Evolutionary conservation across 2,888 invertebrate species (phyloP).

Genomic region (Thereva nobilitata): DNA sequence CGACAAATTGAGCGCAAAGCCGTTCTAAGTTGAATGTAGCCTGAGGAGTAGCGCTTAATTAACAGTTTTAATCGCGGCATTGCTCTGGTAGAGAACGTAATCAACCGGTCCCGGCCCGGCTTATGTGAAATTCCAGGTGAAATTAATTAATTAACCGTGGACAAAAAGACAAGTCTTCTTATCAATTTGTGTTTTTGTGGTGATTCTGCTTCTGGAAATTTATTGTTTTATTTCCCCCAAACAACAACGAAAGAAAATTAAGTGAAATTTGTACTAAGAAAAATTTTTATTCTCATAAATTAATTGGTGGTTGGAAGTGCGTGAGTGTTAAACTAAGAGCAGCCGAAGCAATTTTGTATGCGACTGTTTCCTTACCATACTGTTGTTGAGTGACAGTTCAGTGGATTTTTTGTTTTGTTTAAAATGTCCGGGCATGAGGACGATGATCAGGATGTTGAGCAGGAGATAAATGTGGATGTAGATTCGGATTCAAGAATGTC

Average conservation of each 20-base stretch:
- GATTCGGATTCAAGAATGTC: conserved; percentile 58
- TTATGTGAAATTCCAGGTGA: background rate
- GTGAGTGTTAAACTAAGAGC: too few species aligned
- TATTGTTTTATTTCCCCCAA: too few species aligned
- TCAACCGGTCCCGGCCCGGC: background rate
- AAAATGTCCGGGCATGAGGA: conserved; percentile 57
- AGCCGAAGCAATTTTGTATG: too few species aligned
- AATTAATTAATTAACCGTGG: conserved; percentile 20
- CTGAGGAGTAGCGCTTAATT: conserved; percentile 15
- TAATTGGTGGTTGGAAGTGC: too few species aligned
- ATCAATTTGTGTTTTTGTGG: background rate
- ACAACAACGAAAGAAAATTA: too few species aligned
- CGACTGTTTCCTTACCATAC: too few species aligned
- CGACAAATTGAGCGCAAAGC: background rate
- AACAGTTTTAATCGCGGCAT: too few species aligned
- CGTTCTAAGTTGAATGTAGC: conserved; percentile 6
- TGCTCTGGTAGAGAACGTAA: too few species aligned
- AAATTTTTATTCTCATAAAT: too few species aligned
- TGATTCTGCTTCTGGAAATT: too few species aligned
- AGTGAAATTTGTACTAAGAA: too few species aligned
- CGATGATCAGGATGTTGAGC: conserved; percentile 56
- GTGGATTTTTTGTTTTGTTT: conserved; percentile 5
- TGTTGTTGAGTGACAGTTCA: too few species aligned
- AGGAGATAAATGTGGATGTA: conserved; percentile 58
- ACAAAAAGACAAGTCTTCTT: conserved; percentile 3